A percentile compares a stretch with the other conserved stretches of the same genome.
Conservation (phyloP, 2,888 invertebrate species). For the Meteorus cinctellus region DNA sequence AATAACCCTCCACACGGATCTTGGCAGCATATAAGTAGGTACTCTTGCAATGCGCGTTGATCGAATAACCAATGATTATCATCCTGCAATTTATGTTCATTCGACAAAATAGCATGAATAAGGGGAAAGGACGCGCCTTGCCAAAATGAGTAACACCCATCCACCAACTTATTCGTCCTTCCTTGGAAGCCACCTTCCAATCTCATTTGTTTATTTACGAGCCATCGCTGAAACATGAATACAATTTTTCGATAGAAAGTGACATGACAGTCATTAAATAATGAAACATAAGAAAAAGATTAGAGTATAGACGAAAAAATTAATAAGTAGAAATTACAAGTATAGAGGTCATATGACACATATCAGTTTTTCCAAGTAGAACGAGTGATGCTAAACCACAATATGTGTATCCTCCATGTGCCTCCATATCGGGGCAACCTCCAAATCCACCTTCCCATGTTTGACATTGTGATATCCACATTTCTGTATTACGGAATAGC, state of each 20-base stretch:
- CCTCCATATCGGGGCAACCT: conserved; percentile 95
- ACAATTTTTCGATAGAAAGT: background rate
- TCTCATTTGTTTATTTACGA: conserved; percentile 91
- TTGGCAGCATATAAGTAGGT: conserved; percentile 95
- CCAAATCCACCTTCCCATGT: conserved; percentile 99
- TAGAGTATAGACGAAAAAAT: conserved; percentile 6
- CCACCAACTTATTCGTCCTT: conserved; percentile 97
- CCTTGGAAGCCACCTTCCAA: conserved; percentile 98
- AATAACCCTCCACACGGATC: conserved; percentile 89
- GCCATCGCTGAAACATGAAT: conserved; percentile 81
- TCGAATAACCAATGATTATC: conserved; percentile 84
- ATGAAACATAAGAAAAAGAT: background rate
- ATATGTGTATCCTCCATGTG: conserved; percentile 99
- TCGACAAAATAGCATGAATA: conserved; percentile 82
- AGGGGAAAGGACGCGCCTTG: conserved; percentile 95
- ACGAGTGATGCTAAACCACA: conserved; percentile 95
- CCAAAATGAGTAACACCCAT: conserved; percentile 99
- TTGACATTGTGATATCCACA: conserved; percentile 96
- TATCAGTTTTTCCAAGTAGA: conserved; percentile 83
- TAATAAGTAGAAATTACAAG: conserved; percentile 73
- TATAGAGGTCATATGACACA: conserved; percentile 85
- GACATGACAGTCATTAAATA: no score
- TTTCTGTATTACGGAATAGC: conserved; percentile 89
- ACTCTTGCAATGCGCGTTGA: conserved; percentile 93
- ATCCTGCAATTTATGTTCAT: conserved; percentile 71